A percentile compares a stretch with the other conserved stretches of the same genome.
These are phyloP conservation scores for Minunthozetes semirufus DNA, from an alignment of 2,888 invertebrate genomes.

Conservation along the genomic window DNA sequence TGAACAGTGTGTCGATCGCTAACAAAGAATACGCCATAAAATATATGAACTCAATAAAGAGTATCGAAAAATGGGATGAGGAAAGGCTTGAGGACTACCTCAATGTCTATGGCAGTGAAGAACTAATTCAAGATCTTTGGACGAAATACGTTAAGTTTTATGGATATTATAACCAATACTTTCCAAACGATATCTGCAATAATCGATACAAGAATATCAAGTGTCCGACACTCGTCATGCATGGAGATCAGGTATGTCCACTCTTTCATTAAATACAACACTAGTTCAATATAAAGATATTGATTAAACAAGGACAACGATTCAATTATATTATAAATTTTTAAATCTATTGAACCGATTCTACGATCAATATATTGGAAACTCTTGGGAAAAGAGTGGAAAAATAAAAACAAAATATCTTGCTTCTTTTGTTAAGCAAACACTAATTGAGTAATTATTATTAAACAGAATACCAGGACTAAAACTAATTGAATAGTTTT, in stretches of 20 bases:
- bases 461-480: too few species aligned
- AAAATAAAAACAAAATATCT: too few species aligned
- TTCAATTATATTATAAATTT: too few species aligned
- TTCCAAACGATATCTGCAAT: background rate
- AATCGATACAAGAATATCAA: background rate
- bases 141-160: background rate
- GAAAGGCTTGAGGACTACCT: background rate
- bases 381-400: too few species aligned
- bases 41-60: background rate
- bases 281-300: too few species aligned
- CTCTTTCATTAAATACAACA: too few species aligned
- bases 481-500: too few species aligned
- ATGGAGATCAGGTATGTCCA: slow-evolving; percentile 1
- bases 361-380: too few species aligned
- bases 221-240: background rate
- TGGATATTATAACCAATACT: background rate
- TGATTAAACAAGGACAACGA: too few species aligned
- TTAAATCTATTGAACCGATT: too few species aligned
- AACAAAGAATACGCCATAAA: background rate
- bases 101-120: background rate
- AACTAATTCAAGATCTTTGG: background rate
- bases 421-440: too few species aligned
- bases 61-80: background rate
- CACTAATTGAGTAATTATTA: too few species aligned
- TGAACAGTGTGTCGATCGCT: background rate